phyloP scores from a whole-genome alignment of 2,113 vertebrate genomes.

The Monarcha castaneiventris region DNA sequence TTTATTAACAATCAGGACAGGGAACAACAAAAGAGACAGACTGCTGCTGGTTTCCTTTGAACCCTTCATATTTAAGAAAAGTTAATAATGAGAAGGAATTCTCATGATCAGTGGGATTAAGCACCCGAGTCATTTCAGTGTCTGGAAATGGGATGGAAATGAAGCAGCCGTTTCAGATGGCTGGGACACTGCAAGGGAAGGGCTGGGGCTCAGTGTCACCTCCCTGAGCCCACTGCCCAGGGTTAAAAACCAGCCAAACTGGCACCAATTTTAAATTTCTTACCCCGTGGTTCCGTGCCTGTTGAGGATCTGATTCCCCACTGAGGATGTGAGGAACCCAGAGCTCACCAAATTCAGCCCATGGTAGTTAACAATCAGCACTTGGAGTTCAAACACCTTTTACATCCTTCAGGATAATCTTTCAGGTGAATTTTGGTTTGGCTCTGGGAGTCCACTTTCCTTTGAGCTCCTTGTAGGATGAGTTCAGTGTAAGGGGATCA shows the following conservation, averaged over 20 bases:
- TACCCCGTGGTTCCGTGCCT: neutral
- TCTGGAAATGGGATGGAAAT: neutral
- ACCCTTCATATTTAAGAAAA: slow-evolving; percentile 28
- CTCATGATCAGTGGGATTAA: slow-evolving; percentile 14
- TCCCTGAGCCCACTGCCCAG: neutral
- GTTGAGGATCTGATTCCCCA: neutral
- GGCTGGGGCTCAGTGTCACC: accelerated
- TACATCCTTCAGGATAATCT: neutral
- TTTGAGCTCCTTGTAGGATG: neutral
- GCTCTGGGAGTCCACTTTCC: neutral
- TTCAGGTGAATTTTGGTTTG: neutral
- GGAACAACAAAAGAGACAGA: slow-evolving; percentile 22
- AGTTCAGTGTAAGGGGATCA: neutral
- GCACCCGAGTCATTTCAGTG: neutral
- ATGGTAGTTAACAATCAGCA: neutral
- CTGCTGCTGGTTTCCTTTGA: slow-evolving; percentile 43
- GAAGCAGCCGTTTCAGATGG: neutral
- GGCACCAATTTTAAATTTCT: neutral
- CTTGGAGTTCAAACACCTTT: neutral
- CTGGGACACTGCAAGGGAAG: neutral
- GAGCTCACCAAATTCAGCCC: neutral
- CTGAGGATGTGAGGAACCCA: neutral
- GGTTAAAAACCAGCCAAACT: neutral
- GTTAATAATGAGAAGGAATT: slow-evolving; percentile 38
- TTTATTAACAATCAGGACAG: slow-evolving; percentile 22